Conservation (phyloP, 2,797 vertebrate genomes). For the Gallinago nigripennis region DNA sequence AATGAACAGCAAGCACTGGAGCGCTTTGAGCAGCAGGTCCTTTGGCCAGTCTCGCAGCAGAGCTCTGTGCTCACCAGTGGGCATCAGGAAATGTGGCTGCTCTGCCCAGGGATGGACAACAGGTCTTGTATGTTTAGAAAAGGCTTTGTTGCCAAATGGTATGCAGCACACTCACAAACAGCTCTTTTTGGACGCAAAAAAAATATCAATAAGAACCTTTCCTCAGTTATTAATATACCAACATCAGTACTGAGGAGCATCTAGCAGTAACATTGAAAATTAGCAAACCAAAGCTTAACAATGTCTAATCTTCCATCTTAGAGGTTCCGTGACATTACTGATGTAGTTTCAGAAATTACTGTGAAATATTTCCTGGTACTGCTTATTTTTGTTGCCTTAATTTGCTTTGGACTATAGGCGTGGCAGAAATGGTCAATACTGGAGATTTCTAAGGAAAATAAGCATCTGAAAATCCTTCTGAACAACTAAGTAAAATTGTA, state of each 20-base stretch:
- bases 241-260: not conserved
- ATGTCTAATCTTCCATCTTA: not conserved
- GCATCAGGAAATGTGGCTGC: accelerated
- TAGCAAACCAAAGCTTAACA: not conserved
- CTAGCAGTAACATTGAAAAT: not conserved
- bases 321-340: not conserved
- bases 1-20: accelerated
- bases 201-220: not conserved
- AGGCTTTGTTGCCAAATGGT: accelerated
- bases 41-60: not conserved
- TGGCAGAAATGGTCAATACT: not conserved
- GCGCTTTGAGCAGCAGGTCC: not conserved
- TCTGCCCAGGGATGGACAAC: not conserved
- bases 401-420: not conserved
- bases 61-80: not conserved
- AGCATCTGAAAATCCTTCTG: not conserved
- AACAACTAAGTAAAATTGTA: not conserved
- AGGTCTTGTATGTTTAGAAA: not conserved
- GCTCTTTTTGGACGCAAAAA: not conserved
- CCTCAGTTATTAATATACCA: not conserved
- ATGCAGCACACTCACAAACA: not conserved
- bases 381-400: not conserved
- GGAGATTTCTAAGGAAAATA: not conserved
- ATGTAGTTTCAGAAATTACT: not conserved
- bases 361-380: not conserved